Percentiles rank a stretch among this genome's conserved stretches.
phyloP scores from a whole-genome alignment of 2,113 vertebrate genomes.

The Ranitomeya variabilis region DNA sequence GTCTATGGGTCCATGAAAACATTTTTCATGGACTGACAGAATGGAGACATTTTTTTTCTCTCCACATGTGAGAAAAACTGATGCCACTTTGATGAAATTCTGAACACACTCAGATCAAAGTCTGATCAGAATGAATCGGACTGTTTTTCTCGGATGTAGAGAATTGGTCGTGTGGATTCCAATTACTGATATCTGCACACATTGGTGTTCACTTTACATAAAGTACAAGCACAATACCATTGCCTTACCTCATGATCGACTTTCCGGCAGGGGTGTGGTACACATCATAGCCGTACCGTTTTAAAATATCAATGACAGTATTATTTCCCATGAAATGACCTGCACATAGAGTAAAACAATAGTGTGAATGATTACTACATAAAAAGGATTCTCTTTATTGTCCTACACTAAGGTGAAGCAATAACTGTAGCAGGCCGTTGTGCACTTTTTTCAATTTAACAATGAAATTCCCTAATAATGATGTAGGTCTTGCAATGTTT shows the following conservation, averaged over 20 bases:
- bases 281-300: constrained; percentile 82
- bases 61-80: too few relatives aligned
- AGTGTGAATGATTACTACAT: not conserved
- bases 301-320: constrained; percentile 87
- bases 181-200: not conserved
- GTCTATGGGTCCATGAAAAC: too few relatives aligned
- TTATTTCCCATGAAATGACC: constrained; percentile 93
- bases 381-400: not conserved
- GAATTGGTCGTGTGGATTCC: not conserved
- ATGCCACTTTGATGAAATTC: too few relatives aligned
- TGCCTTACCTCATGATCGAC: constrained; percentile 80
- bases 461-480: not conserved
- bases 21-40: too few relatives aligned
- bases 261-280: constrained; percentile 84
- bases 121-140: too few relatives aligned
- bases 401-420: not conserved
- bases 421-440: not conserved
- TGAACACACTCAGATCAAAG: too few relatives aligned
- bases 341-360: constrained; percentile 67
- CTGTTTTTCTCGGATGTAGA: too few relatives aligned
- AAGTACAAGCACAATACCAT: not conserved
- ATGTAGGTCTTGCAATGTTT: not conserved
- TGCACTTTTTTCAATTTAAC: not conserved
- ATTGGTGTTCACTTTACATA: not conserved
- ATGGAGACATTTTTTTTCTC: too few relatives aligned